phyloP scores from a whole-genome alignment of 2,888 invertebrate genomes.

The Pseudococcus longispinus region DNA sequence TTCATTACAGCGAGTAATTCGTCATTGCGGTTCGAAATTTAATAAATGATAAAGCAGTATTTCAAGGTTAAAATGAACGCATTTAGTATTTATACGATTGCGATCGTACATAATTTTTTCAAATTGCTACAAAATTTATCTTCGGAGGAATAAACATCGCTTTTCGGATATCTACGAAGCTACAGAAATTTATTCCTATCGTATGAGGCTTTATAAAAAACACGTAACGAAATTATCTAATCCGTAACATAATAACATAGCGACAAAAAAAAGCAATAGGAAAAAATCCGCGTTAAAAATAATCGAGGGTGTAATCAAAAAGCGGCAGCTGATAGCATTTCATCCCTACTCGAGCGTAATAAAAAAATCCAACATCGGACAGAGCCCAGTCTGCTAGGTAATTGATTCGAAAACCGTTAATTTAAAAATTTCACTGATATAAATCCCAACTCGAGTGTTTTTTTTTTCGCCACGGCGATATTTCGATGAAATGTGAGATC shows the following conservation, averaged over 20 bases:
- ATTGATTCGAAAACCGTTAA: slow-evolving; percentile 38
- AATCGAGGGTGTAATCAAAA: slow-evolving; percentile 46
- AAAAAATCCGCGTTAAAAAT: slow-evolving; percentile 34
- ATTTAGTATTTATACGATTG: not conserved
- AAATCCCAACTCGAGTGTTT: not conserved
- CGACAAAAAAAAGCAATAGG: not conserved
- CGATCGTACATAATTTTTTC: not conserved
- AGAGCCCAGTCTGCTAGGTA: not conserved
- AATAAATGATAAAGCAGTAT: slow-evolving; percentile 19
- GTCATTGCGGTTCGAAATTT: slow-evolving; percentile 14
- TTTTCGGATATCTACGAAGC: not conserved
- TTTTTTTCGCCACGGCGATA: not conserved
- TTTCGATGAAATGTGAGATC: not conserved
- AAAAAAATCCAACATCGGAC: slow-evolving; percentile 40
- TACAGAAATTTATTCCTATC: not conserved
- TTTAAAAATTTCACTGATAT: not conserved
- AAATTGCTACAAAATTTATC: not conserved
- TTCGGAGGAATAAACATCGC: not conserved
- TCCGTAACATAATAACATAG: slow-evolving; percentile 11
- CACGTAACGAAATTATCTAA: slow-evolving; percentile 18
- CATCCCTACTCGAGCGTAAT: slow-evolving; percentile 44
- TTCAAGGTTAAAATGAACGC: not conserved
- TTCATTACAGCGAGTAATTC: slow-evolving; percentile 7
- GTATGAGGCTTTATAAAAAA: not conserved
- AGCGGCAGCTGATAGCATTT: slow-evolving; percentile 43